Evolutionary conservation across 2,888 invertebrate species (phyloP), one percentile per base, ranked within the genome.

Genomic region (Eustalomyia histrio): DNA sequence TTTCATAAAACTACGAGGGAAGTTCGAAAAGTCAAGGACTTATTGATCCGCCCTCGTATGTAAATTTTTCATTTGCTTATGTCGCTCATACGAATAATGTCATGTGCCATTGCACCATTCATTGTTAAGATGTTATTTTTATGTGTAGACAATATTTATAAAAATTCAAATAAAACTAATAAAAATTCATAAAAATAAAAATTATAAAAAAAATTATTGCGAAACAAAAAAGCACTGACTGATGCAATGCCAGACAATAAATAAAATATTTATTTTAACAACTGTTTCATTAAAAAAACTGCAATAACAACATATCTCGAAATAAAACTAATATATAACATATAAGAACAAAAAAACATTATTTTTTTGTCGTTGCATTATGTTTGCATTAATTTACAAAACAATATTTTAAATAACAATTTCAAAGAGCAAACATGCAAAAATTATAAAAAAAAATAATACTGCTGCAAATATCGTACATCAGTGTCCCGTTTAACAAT

Each of bases 171-270:
- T 21, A 52, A 52, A 52, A 35, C 64, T 52, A 35, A 52, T 65
- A 29, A 52, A 60, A 71, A 60, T 71, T 71, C 33, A 60, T 60
- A 60, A 50, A 60, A 50, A 60, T 60, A 58, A n/a, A 50, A 24
- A 24, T 43, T 47, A 39, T 16, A 55, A 16, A 39, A 57, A 3
- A 24, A 24, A n/a, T 21, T 21, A 21, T 21, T 21, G 4, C 21
- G 7, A 29, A 29, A 29, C 4, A 29, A 68, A 65, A 35, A 18
- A 24, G 12, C n/a, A 61, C 18, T 50, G 50, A 52, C 16, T n/a
- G 21, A 43, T 24, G 53, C 67, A 67, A 58, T 75, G 53, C 53
- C 67, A 67, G 60, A 60, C 29, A 29, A 21, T 29, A 50, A 24
- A 63, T 50, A 35, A 52, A 65, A 65, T 29, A 29, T 52, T 33